These are phyloP conservation scores for Probosciger aterrimus DNA, from an alignment of 2,113 vertebrate species.

Conservation along the genomic window DNA sequence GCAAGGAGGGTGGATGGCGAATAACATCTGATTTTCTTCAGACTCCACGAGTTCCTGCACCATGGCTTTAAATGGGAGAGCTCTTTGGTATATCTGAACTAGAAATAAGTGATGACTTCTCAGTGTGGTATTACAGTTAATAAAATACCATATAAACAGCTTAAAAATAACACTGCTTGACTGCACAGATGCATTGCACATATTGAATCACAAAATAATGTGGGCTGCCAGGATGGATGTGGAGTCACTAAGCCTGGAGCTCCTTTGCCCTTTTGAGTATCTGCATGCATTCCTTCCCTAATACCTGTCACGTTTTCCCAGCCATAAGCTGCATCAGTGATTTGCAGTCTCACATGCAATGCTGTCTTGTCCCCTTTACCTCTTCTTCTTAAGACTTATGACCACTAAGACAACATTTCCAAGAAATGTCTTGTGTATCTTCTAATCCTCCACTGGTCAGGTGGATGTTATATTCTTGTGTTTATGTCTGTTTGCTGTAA, in stretches of 20 bases:
- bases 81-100: background rate
- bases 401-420: background rate
- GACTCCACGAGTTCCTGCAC: background rate
- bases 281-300: background rate
- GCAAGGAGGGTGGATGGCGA: background rate
- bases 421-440: background rate
- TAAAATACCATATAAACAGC: background rate
- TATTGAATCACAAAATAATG: background rate
- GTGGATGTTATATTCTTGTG: background rate
- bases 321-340: background rate
- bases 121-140: background rate
- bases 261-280: background rate
- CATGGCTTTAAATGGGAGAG: background rate
- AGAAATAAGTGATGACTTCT: background rate
- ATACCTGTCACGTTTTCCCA: background rate
- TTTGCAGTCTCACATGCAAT: background rate
- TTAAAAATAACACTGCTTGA: background rate
- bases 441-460: background rate
- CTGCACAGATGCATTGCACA: background rate
- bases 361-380: background rate
- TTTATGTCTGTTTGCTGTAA: slow-evolving; percentile 9
- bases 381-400: background rate
- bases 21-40: background rate
- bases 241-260: background rate
- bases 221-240: background rate